Evolutionary conservation across 2,797 vertebrate species (phyloP).

Genomic region (Thunnus albacares): DNA sequence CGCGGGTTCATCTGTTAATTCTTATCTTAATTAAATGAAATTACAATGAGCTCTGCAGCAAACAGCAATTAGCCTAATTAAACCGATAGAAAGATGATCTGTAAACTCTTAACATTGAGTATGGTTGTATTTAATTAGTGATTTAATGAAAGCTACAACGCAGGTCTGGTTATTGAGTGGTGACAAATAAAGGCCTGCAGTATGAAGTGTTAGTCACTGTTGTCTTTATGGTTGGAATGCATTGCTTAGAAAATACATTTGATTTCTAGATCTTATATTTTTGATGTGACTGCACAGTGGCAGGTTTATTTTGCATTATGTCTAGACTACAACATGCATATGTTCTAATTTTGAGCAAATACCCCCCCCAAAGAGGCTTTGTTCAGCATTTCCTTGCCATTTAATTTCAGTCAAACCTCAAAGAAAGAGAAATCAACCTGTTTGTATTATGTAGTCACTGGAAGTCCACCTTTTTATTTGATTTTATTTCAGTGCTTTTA

Average conservation of each 20-base stretch:
- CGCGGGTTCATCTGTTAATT: conserved; percentile 27
- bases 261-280: background rate
- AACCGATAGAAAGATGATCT: conserved; percentile 57
- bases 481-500: background rate
- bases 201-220: conserved; percentile 9
- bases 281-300: background rate
- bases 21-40: conserved; percentile 58
- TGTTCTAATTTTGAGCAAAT: background rate
- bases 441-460: too few species aligned
- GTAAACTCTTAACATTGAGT: conserved; percentile 48
- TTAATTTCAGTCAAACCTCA: background rate
- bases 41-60: conserved; percentile 53
- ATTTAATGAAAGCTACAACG: conserved; percentile 51
- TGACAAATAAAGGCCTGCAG: conserved; percentile 30
- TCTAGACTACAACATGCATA: background rate
- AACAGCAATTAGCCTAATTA: conserved; percentile 65
- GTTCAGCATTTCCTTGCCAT: background rate
- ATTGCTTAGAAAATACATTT: conserved; percentile 2
- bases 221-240: conserved; percentile 19
- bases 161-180: conserved; percentile 39
- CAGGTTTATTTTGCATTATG: background rate
- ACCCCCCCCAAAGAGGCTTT: background rate
- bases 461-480: background rate
- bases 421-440: too few species aligned
- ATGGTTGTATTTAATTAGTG: conserved; percentile 64